These are phyloP conservation scores for Mus pahari DNA, from an alignment of 2,113 vertebrate genomes.

Conservation along the genomic window DNA sequence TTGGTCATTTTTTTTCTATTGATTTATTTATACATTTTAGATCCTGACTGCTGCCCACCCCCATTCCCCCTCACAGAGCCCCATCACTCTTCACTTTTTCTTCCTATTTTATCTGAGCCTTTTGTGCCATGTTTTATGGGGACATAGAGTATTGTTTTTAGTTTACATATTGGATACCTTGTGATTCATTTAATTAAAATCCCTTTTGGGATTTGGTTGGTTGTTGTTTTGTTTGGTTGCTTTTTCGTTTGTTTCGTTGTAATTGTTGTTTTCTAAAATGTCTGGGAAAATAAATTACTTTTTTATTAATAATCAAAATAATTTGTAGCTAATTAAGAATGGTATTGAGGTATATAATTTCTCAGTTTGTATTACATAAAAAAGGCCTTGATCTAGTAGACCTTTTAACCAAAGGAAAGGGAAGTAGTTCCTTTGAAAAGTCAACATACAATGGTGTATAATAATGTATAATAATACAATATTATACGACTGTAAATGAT, in stretches of 20 bases:
- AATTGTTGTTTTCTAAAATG: constrained; percentile 13
- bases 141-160: constrained; percentile 22
- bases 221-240: too few relatives aligned
- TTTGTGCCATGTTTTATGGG: constrained; percentile 23
- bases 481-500: not conserved
- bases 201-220: not conserved
- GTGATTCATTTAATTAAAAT: constrained; percentile 55
- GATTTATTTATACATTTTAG: too few relatives aligned
- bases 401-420: constrained; percentile 16
- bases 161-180: not conserved
- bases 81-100: too few relatives aligned
- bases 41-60: too few relatives aligned
- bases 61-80: too few relatives aligned
- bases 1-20: too few relatives aligned
- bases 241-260: too few relatives aligned
- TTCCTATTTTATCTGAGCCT: not conserved
- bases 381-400: not conserved
- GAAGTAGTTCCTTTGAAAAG: constrained; percentile 38
- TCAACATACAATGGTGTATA: constrained; percentile 10
- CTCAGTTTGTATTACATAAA: constrained; percentile 45
- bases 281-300: not conserved
- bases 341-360: constrained; percentile 29
- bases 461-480: too few relatives aligned
- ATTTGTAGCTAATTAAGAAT: not conserved
- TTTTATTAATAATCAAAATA: constrained; percentile 39